Conservation (phyloP, 2,113 vertebrate genomes). For the Vulpes lagopus region DNA sequence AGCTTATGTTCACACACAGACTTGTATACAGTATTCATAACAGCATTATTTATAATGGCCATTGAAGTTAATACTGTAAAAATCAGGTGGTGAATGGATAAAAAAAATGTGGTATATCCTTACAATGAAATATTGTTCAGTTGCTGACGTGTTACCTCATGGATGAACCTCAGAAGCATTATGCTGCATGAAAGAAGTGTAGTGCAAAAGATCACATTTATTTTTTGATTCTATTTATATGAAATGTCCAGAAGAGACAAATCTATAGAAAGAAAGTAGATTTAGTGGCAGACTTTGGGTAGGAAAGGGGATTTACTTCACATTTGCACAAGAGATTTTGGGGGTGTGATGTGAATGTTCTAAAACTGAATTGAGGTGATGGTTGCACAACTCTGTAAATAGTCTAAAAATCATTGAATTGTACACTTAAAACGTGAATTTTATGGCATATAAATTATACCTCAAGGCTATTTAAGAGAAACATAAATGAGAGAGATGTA, state of each 20-base stretch:
- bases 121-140: not conserved
- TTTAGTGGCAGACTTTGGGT: not conserved
- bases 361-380: not conserved
- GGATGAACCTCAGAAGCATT: conserved; percentile 2
- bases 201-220: not conserved
- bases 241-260: not conserved
- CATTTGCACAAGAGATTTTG: not conserved
- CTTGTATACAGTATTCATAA: not conserved
- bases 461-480: not conserved
- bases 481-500: not conserved
- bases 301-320: not conserved
- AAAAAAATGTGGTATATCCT: not conserved
- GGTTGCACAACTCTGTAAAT: not conserved
- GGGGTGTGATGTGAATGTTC: not conserved
- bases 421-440: not conserved
- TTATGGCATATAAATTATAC: not conserved
- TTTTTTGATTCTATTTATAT: not conserved
- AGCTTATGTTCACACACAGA: not conserved
- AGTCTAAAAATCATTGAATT: not conserved
- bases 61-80: not conserved
- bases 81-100: not conserved
- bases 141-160: not conserved
- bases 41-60: not conserved
- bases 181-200: not conserved
- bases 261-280: not conserved